These are phyloP conservation scores for Neodiprion fabricii DNA, from an alignment of 1,140 invertebrate genomes.

Conservation along the genomic window DNA sequence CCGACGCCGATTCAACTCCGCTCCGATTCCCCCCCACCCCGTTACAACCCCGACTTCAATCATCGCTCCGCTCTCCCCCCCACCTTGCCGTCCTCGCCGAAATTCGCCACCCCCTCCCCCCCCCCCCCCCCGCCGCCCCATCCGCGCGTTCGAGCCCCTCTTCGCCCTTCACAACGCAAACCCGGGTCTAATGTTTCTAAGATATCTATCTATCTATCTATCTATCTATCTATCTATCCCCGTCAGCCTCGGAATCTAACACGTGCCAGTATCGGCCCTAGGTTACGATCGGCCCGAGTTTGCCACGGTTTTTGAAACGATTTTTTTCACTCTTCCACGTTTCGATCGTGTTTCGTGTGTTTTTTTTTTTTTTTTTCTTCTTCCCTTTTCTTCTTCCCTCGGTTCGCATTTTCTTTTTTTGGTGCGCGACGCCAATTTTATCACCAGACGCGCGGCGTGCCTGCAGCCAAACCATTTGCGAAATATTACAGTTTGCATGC, in stretches of 20 bases:
- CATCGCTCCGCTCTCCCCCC: background rate
- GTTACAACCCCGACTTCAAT: background rate
- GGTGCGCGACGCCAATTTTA: too few species aligned
- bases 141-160: background rate
- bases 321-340: too few species aligned
- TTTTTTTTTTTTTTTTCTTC: too few species aligned
- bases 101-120: slow-evolving; percentile 11
- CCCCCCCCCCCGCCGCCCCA: background rate
- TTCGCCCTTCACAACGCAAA: background rate
- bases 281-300: background rate
- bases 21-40: background rate
- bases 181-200: slow-evolving; percentile 35
- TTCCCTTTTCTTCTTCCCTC: too few species aligned
- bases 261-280: slow-evolving; percentile 39
- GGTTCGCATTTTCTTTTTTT: too few species aligned
- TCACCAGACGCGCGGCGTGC: too few species aligned
- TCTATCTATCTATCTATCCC: slow-evolving; percentile 30
- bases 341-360: too few species aligned
- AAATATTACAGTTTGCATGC: too few species aligned
- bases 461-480: too few species aligned
- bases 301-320: too few species aligned
- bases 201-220: slow-evolving; percentile 31
- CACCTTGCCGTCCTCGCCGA: background rate
- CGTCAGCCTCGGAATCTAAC: slow-evolving; percentile 32
- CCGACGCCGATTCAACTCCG: slow-evolving; percentile 9